These are phyloP conservation scores for Cydia splendana DNA, from an alignment of 1,140 invertebrate genomes.

Conservation along the genomic window DNA sequence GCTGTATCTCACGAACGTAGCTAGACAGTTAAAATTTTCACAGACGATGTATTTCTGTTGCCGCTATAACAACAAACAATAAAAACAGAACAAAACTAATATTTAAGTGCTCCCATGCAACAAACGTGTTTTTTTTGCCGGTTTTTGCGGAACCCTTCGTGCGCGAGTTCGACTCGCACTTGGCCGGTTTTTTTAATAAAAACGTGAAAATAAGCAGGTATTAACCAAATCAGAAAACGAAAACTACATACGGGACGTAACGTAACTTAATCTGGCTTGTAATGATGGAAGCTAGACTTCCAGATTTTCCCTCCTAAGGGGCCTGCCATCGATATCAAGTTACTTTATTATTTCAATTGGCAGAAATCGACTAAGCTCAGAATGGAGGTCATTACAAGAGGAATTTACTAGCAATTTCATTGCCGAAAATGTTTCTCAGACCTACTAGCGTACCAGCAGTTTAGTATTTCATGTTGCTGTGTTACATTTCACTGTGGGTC, in stretches of 20 bases:
- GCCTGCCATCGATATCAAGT: slow-evolving; percentile 48
- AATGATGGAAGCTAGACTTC: slow-evolving; percentile 10
- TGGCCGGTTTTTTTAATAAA: too few relatives aligned
- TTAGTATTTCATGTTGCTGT: slow-evolving; percentile 40
- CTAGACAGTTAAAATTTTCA: too few relatives aligned
- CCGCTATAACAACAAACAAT: too few relatives aligned
- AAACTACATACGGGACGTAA: background rate
- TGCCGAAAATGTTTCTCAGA: slow-evolving; percentile 46
- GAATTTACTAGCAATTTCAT: slow-evolving; percentile 52
- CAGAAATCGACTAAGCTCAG: slow-evolving; percentile 50
- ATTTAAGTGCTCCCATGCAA: too few relatives aligned
- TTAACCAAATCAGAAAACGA: background rate
- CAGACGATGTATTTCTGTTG: too few relatives aligned
- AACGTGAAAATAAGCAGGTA: too few relatives aligned
- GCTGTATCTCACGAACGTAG: too few relatives aligned
- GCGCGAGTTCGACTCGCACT: too few relatives aligned
- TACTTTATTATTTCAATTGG: slow-evolving; percentile 54
- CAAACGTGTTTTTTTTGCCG: too few relatives aligned
- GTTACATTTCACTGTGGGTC: slow-evolving; percentile 40
- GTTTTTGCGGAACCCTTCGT: too few relatives aligned
- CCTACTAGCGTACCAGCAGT: slow-evolving; percentile 34
- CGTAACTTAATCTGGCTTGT: background rate
- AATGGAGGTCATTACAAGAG: slow-evolving; percentile 50
- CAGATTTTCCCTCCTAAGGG: slow-evolving; percentile 14
- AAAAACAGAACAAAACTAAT: too few relatives aligned